These are phyloP conservation scores for Otolemur crassicaudatus DNA, from an alignment of 2,797 vertebrate species.

Conservation along the genomic window DNA sequence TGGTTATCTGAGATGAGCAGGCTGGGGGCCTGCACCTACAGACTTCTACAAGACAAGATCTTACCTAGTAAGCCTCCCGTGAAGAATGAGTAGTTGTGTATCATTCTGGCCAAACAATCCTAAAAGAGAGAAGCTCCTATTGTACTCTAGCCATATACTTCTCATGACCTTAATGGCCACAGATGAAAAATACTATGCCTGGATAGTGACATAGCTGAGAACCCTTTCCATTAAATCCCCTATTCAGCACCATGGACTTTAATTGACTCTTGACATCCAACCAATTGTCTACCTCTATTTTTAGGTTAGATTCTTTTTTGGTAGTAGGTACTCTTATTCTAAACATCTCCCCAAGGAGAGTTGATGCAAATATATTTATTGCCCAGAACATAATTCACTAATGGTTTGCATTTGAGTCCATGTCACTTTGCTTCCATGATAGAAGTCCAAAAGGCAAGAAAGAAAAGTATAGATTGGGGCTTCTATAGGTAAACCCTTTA, in stretches of 20 bases:
- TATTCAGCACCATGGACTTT: not conserved
- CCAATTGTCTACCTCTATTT: not conserved
- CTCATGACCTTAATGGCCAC: not conserved
- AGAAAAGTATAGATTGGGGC: not conserved
- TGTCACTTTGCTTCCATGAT: not conserved
- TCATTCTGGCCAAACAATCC: not conserved
- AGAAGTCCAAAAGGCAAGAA: not conserved
- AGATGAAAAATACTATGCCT: not conserved
- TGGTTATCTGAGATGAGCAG: not conserved
- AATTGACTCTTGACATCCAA: not conserved
- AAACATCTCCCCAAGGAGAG: not conserved
- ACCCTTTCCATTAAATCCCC: not conserved
- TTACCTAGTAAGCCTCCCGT: not conserved
- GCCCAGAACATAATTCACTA: not conserved
- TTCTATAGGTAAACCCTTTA: not conserved
- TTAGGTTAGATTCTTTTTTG: not conserved
- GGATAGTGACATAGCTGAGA: not conserved
- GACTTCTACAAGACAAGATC: not conserved
- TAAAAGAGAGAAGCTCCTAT: not conserved
- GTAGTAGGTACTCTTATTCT: conserved; percentile 1
- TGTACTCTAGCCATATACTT: not conserved
- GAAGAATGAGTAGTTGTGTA: not conserved
- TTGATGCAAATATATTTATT: not conserved
- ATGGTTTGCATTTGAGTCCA: conserved; percentile 13
- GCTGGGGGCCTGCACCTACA: not conserved